phyloP scores from a whole-genome alignment of 2,113 vertebrate genomes.

The Kryptolebias marmoratus region DNA sequence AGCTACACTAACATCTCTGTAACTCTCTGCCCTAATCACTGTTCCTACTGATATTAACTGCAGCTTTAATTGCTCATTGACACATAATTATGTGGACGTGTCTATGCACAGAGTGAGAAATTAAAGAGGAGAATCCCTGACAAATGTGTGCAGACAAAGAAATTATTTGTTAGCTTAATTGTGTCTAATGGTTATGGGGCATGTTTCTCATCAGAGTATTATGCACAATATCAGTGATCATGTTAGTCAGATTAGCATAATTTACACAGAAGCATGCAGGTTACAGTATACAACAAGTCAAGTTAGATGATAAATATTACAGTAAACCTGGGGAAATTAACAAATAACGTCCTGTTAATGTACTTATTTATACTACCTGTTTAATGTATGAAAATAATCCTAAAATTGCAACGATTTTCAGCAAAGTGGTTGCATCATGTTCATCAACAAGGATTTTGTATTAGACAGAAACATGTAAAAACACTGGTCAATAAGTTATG shows the following conservation, averaged over 20 bases:
- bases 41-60: constrained; percentile 59
- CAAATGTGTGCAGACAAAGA: constrained; percentile 37
- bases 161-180: constrained; percentile 35
- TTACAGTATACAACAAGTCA: neutral
- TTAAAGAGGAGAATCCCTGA: constrained; percentile 69
- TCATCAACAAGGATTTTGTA: too few species aligned
- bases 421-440: too few species aligned
- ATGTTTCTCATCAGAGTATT: constrained; percentile 41
- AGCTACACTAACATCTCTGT: too few species aligned
- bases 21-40: constrained; percentile 25
- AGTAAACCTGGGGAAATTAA: too few species aligned
- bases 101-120: constrained; percentile 41
- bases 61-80: constrained; percentile 67
- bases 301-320: constrained; percentile 1
- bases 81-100: constrained; percentile 63
- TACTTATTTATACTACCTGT: too few species aligned
- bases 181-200: constrained; percentile 25
- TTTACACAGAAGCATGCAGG: constrained; percentile 15
- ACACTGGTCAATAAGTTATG: too few species aligned
- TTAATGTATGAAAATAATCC: too few species aligned
- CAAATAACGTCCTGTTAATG: too few species aligned
- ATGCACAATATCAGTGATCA: constrained; percentile 25
- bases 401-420: too few species aligned
- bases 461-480: too few species aligned
- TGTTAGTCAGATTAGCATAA: constrained; percentile 15